A percentile compares a stretch with the other conserved stretches of the same genome.
Conservation (phyloP, 2,113 vertebrate species). For the Holacanthus passer region DNA sequence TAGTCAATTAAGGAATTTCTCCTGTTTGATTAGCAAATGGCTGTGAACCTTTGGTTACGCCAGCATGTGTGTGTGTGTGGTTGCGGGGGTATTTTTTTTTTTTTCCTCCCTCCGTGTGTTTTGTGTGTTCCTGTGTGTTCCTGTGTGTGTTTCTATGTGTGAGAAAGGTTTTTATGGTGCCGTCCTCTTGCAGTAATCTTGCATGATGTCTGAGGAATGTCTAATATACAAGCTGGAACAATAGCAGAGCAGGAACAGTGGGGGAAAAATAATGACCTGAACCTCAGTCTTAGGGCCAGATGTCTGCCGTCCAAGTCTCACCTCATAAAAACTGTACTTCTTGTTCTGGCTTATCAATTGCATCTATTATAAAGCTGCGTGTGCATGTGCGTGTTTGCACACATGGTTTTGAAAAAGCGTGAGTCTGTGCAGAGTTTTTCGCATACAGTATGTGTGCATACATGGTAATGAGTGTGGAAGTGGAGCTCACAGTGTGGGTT, state of each 20-base stretch:
- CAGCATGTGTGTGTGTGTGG: slow-evolving; percentile 8
- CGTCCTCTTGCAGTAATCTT: slow-evolving; percentile 60
- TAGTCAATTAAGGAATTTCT: slow-evolving; percentile 43
- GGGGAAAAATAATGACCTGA: slow-evolving; percentile 67
- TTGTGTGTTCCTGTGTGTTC: neutral
- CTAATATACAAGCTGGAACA: slow-evolving; percentile 70
- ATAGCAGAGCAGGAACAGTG: slow-evolving; percentile 59
- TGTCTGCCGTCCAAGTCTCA: slow-evolving; percentile 75
- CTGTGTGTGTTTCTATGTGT: slow-evolving; percentile 21
- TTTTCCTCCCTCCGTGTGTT: neutral
- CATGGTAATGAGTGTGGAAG: slow-evolving; percentile 26
- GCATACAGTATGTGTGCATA: slow-evolving; percentile 17
- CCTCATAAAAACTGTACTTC: slow-evolving; percentile 72
- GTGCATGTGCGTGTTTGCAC: slow-evolving; percentile 22
- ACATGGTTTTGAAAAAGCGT: neutral
- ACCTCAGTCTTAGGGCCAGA: slow-evolving; percentile 65
- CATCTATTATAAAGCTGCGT: slow-evolving; percentile 58
- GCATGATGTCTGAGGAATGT: slow-evolving; percentile 79
- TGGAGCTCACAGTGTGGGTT: slow-evolving; percentile 9
- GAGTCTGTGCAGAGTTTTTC: slow-evolving; percentile 23
- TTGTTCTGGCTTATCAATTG: slow-evolving; percentile 67
- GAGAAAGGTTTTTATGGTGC: slow-evolving; percentile 67
- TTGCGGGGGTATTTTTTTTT: neutral
- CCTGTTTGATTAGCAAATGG: slow-evolving; percentile 32
- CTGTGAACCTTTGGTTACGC: slow-evolving; percentile 28